Conservation (phyloP, 2,113 vertebrate species). For the Cercopithecus mona region DNA sequence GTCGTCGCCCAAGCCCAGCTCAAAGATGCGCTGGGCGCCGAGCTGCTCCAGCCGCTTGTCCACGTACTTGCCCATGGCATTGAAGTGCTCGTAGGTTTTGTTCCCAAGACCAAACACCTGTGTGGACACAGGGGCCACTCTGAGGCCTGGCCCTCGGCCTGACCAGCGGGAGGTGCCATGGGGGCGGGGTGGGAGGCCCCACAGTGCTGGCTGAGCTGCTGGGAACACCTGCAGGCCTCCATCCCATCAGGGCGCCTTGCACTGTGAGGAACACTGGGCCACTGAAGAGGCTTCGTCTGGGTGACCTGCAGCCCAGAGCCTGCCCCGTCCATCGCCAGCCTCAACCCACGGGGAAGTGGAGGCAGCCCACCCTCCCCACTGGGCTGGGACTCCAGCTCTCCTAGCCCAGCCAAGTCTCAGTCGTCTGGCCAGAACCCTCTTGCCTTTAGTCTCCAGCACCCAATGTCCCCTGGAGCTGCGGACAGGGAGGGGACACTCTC, state of each 20-base stretch:
- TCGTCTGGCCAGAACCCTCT: neutral
- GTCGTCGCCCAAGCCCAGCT: constrained; percentile 95
- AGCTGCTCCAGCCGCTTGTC: constrained; percentile 95
- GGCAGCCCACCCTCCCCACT: accelerated
- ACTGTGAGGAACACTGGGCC: no score
- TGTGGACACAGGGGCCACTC: constrained; percentile 1
- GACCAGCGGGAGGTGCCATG: neutral
- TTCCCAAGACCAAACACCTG: constrained; percentile 98
- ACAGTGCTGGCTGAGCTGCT: neutral
- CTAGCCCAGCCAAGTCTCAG: neutral
- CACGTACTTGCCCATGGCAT: constrained; percentile 97
- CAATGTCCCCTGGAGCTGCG: neutral
- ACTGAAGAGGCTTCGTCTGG: neutral
- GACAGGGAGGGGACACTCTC: neutral
- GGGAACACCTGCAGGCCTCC: neutral
- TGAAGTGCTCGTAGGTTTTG: constrained; percentile 99
- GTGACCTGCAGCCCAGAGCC: neutral
- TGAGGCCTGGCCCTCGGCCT: neutral
- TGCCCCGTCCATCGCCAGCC: neutral
- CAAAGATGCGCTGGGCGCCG: constrained; percentile 94
- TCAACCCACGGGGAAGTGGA: neutral
- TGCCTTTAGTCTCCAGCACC: neutral
- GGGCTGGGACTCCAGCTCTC: neutral
- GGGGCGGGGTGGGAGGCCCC: no score
- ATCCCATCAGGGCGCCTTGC: neutral